Conservation (phyloP, 2,113 vertebrate genomes). For the Megaleporinus macrocephalus region DNA sequence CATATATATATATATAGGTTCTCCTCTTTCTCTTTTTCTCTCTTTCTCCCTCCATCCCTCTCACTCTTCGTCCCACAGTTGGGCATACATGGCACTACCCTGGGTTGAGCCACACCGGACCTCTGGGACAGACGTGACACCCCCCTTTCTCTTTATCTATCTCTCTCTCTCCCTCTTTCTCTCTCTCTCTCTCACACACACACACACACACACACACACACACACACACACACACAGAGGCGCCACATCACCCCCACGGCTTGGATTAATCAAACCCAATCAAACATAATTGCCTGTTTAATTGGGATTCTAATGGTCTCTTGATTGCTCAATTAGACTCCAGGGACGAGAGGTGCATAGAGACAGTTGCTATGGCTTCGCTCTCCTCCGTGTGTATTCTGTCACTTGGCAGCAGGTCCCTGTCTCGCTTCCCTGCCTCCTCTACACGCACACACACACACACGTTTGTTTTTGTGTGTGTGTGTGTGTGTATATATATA, state of each 20-base stretch:
- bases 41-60: not conserved
- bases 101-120: not conserved
- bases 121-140: not conserved
- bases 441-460: not conserved
- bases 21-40: not conserved
- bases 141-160: no score
- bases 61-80: not conserved
- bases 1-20: no score
- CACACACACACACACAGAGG: constrained; percentile 23
- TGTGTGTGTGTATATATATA: no score
- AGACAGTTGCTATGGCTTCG: constrained; percentile 46
- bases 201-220: not conserved
- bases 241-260: constrained; percentile 21
- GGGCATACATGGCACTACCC: not conserved
- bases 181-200: not conserved
- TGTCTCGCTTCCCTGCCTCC: not conserved
- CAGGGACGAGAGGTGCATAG: constrained; percentile 43
- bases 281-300: constrained; percentile 45
- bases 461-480: not conserved
- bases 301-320: constrained; percentile 47
- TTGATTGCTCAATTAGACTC: constrained; percentile 51
- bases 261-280: constrained; percentile 52
- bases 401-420: not conserved
- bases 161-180: no score
- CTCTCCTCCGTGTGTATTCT: not conserved